Evolutionary conservation across 2,888 invertebrate species (phyloP).

Genomic region (Adelphocoris suturalis): DNA sequence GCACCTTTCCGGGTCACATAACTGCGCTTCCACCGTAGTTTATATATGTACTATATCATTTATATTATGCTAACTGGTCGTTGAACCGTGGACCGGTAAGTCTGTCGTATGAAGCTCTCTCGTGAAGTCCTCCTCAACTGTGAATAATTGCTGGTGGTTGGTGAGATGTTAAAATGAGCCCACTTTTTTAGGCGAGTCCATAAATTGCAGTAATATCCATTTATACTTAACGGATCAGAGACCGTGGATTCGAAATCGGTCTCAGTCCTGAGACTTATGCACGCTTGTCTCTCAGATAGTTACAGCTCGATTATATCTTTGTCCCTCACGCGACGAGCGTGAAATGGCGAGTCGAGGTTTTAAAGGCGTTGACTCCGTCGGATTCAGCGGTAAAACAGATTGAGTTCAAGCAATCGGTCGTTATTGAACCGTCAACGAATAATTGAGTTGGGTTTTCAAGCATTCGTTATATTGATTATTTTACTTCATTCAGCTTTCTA

Average conservation of each 20-base stretch:
- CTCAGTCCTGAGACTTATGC: neutral
- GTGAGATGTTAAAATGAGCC: neutral
- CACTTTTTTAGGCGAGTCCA: neutral
- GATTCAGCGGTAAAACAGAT: neutral
- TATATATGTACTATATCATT: too few relatives aligned
- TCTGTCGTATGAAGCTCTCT: neutral
- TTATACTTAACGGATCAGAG: neutral
- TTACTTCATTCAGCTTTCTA: too few relatives aligned
- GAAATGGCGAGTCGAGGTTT: neutral
- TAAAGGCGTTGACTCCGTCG: neutral
- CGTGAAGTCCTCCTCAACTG: neutral
- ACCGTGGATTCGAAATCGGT: conserved; percentile 18
- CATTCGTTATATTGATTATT: too few relatives aligned
- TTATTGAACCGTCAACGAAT: too few relatives aligned
- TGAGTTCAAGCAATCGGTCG: neutral
- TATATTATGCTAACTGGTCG: too few relatives aligned
- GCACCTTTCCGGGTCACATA: too few relatives aligned
- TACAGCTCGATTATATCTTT: conserved; percentile 25
- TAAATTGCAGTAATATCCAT: neutral
- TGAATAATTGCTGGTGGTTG: conserved; percentile 5
- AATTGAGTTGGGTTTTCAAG: too few relatives aligned
- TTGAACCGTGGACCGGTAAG: too few relatives aligned
- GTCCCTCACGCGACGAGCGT: conserved; percentile 19
- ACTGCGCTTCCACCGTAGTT: too few relatives aligned
- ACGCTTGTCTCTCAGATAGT: conserved; percentile 1